A percentile compares a stretch with the other conserved stretches of the same genome.
Evolutionary conservation across 2,888 invertebrate genomes (phyloP).

Genomic region (Halictus quadricinctus): DNA sequence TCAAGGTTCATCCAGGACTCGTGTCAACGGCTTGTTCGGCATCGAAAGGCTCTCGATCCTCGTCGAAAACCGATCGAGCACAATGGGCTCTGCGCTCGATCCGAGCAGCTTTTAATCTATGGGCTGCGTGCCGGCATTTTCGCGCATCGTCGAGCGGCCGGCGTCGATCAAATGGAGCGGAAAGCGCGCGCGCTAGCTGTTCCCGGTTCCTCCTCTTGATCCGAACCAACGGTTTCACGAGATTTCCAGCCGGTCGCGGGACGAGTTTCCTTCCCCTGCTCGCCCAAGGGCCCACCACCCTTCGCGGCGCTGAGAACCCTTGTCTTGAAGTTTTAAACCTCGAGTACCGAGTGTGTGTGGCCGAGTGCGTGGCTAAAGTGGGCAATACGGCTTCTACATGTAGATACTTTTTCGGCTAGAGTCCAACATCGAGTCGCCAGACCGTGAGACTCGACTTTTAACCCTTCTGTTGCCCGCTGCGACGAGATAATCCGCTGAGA

Average conservation of each 20-base stretch:
- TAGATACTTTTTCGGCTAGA: slow-evolving; percentile 2
- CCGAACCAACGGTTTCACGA: slow-evolving; percentile 37
- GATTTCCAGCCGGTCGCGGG: slow-evolving; percentile 32
- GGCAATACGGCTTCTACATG: not conserved
- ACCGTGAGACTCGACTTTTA: not conserved
- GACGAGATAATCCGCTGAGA: not conserved
- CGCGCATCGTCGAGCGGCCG: slow-evolving; percentile 40
- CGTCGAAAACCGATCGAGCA: slow-evolving; percentile 56
- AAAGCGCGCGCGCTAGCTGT: slow-evolving; percentile 53
- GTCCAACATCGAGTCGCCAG: not conserved
- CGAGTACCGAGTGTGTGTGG: not conserved
- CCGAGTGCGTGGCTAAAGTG: not conserved
- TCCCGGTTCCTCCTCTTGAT: slow-evolving; percentile 24
- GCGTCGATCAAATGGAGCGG: slow-evolving; percentile 71
- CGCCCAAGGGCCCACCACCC: not conserved
- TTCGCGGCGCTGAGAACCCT: slow-evolving; percentile 23
- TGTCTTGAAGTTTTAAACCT: slow-evolving; percentile 12
- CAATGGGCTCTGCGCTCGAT: slow-evolving; percentile 58
- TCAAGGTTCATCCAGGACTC: not conserved
- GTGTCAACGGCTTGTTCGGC: slow-evolving; percentile 38
- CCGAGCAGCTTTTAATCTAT: slow-evolving; percentile 69
- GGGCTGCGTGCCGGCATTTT: slow-evolving; percentile 49
- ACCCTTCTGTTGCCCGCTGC: not conserved
- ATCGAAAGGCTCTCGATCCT: slow-evolving; percentile 51
- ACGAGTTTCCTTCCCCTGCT: slow-evolving; percentile 10